Base-by-base conservation (phyloP, 35 echinoderm and acorn worm genomes). In the Heliocidaris tuberculata region DNA sequence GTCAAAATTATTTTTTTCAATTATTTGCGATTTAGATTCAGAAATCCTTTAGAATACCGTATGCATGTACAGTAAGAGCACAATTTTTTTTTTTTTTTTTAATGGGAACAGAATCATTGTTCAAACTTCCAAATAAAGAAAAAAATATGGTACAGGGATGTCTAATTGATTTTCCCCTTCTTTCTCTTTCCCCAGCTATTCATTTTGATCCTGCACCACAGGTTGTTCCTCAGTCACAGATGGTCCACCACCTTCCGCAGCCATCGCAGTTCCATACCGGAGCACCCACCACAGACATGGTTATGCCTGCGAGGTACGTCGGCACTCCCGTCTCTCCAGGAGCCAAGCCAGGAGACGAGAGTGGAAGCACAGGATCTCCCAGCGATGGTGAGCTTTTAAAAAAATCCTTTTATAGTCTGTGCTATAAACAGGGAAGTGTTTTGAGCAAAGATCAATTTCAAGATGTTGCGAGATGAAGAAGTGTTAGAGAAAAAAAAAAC, bases 281-380 rank as follows among this genome's bases (percentile, higher is more conserved):
- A 30, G 87, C 47, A 42, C 87, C 32, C 32, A 32, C 31, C 31
- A 89, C 87, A 24, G 10, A 47, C 31, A 89, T 48, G 31, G 86
- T 9, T 12, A 48, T 93, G 29, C 91, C 91, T 13, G 16, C 91
- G 5, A 93, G 13, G 31, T 93, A 93, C 91, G 27, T 19, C 0
- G 4, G 50, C 91, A 29, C 91, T 0, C 91, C 91, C n/a, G 50
- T 93, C 50, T 50, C 50, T 19, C 91, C 91, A 4, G 29, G 12
- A 49, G 50, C 91, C 2, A 93, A 24, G 50, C 91, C 47, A 2
- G 29, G 29, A 93, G 91, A 93, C 91, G 87, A 89, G 13, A 50
- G 91, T 48, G 91, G 91, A 11, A 93, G 91, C 91, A 50, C 91
- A 30, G 91, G 91, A 8, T 93, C 91, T 6, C 50, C 91, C 0